phyloP scores from a whole-genome alignment of 2,888 invertebrate genomes.

The Nomada flava region DNA sequence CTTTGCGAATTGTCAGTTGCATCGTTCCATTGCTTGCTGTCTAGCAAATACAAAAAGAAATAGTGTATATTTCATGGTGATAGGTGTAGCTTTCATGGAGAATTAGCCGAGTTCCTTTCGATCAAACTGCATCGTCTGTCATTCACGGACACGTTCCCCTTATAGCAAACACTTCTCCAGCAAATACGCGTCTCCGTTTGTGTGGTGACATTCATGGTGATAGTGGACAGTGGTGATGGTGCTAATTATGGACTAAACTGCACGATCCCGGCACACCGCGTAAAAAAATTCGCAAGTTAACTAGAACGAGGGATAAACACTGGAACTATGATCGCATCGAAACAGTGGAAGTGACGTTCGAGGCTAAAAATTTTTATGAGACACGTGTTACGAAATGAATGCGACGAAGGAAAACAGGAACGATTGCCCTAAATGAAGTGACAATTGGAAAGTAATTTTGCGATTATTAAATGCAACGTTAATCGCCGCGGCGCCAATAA shows the following conservation, averaged over 20 bases:
- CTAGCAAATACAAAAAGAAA: neutral
- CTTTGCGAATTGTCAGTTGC: neutral
- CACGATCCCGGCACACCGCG: neutral
- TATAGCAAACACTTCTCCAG: constrained; percentile 38
- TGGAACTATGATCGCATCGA: neutral
- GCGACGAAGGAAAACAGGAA: neutral
- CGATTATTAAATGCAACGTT: constrained; percentile 35
- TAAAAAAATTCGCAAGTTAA: neutral
- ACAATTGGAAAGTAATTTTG: constrained; percentile 28
- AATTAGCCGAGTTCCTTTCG: constrained; percentile 34
- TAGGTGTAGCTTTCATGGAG: constrained; percentile 11
- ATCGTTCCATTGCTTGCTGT: neutral
- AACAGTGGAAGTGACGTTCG: constrained; percentile 43
- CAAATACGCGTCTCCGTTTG: constrained; percentile 50
- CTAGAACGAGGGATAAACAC: neutral
- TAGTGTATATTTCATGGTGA: neutral
- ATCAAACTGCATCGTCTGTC: constrained; percentile 51
- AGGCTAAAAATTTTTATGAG: neutral
- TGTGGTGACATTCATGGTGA: constrained; percentile 65
- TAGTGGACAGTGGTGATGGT: constrained; percentile 65
- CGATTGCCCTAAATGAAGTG: constrained; percentile 22
- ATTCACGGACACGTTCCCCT: constrained; percentile 55
- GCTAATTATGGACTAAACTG: constrained; percentile 59
- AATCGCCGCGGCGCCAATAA: constrained; percentile 13
- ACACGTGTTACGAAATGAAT: constrained; percentile 17